These are phyloP conservation scores for Agelastica alni DNA, from an alignment of 2,888 invertebrate species.

Conservation along the genomic window DNA sequence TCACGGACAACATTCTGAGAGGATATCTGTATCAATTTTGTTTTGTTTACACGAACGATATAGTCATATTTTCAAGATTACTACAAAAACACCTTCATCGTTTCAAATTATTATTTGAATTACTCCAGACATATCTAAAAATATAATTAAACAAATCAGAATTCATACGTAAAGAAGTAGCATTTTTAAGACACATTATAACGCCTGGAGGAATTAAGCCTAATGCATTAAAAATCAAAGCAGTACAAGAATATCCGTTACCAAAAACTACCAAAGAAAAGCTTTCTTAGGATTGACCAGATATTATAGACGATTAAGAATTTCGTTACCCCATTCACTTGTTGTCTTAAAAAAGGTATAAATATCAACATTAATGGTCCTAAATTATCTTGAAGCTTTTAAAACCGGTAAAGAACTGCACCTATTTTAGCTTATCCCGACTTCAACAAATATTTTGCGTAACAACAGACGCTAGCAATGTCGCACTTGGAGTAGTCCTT, in stretches of 20 bases:
- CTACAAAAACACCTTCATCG: conserved; percentile 32
- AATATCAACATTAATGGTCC: conserved; percentile 22
- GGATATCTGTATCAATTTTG: conserved; percentile 31
- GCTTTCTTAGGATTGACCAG: conserved; percentile 34
- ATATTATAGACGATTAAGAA: conserved; percentile 32
- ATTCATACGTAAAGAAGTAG: conserved; percentile 29
- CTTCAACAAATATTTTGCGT: conserved; percentile 34
- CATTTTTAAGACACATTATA: conserved; percentile 32
- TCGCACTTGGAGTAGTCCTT: conserved; percentile 33
- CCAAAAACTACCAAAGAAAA: conserved; percentile 35
- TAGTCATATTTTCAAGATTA: conserved; percentile 33
- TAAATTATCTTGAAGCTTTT: conserved; percentile 29
- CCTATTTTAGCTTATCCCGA: conserved; percentile 36
- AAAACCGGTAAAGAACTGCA: conserved; percentile 35
- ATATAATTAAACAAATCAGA: conserved; percentile 34
- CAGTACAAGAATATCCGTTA: conserved; percentile 30
- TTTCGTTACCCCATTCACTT: conserved; percentile 24
- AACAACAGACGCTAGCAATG: conserved; percentile 35
- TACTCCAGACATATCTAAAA: conserved; percentile 33
- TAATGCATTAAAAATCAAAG: conserved; percentile 30
- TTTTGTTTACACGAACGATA: conserved; percentile 37
- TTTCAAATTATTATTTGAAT: conserved; percentile 32
- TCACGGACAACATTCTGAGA: conserved; percentile 38
- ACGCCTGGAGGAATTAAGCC: conserved; percentile 36
- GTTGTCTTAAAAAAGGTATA: conserved; percentile 26